Percentiles rank a stretch among this genome's conserved stretches.
Conservation (phyloP, 2,797 vertebrate genomes). For the Ctenopoma kingsleyae region DNA sequence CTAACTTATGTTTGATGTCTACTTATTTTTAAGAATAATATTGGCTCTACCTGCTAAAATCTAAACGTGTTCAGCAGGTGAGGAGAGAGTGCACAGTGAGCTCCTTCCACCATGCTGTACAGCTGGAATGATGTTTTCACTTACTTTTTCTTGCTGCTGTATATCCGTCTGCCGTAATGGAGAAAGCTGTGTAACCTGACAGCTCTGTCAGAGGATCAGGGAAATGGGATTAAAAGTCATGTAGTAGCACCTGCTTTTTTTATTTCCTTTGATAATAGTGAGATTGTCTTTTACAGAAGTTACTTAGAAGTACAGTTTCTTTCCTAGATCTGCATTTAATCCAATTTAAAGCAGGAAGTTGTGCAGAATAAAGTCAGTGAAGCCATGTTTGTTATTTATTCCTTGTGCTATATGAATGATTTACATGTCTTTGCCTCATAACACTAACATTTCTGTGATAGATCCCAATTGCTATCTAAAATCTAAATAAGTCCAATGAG, state of each 20-base stretch:
- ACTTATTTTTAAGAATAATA: too few relatives aligned
- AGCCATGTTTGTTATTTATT: background rate
- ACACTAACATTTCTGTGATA: background rate
- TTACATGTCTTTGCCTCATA: background rate
- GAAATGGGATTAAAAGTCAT: background rate
- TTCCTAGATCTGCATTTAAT: background rate
- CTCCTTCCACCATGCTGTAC: too few relatives aligned
- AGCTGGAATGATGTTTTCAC: too few relatives aligned
- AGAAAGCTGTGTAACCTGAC: background rate
- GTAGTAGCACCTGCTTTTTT: background rate
- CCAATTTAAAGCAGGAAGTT: constrained; percentile 1
- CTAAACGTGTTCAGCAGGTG: too few relatives aligned
- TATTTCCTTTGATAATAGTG: constrained; percentile 1
- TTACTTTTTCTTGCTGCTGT: background rate
- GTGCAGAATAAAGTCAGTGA: constrained; percentile 5
- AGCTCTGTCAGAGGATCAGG: constrained; percentile 10
- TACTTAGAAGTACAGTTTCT: too few relatives aligned
- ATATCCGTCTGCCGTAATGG: background rate
- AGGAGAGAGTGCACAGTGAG: too few relatives aligned
- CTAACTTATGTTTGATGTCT: too few relatives aligned
- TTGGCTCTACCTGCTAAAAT: too few relatives aligned
- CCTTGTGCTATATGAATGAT: background rate
- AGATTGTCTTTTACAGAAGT: background rate
- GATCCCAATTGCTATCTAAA: too few relatives aligned
- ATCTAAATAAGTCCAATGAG: background rate